Conservation (phyloP, 2,113 vertebrate genomes). For the Entelurus aequoreus region DNA sequence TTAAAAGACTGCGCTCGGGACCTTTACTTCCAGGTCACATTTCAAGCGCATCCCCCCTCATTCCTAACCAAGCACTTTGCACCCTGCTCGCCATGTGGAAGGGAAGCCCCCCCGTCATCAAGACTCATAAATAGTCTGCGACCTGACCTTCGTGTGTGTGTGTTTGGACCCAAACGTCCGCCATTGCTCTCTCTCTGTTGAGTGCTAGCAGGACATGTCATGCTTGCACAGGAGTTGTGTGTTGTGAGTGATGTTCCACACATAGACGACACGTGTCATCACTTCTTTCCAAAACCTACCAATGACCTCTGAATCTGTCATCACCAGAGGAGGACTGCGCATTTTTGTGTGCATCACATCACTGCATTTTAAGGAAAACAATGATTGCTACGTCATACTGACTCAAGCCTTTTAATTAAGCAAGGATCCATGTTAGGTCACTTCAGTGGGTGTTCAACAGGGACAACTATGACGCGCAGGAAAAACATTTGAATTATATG, state of each 20-base stretch:
- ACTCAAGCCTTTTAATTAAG: too few relatives aligned
- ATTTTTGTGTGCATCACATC: too few relatives aligned
- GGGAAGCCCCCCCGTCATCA: slow-evolving; percentile 59
- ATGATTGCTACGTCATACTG: too few relatives aligned
- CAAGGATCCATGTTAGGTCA: too few relatives aligned
- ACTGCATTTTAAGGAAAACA: too few relatives aligned
- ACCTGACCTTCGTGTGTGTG: slow-evolving; percentile 28
- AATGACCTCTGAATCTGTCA: slow-evolving; percentile 9
- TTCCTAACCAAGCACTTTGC: slow-evolving; percentile 16
- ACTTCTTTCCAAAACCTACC: slow-evolving; percentile 2
- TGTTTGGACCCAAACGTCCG: slow-evolving; percentile 4
- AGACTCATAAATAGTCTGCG: slow-evolving; percentile 45
- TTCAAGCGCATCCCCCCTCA: slow-evolving; percentile 17
- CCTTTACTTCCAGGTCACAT: slow-evolving; percentile 37
- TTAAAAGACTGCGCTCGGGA: slow-evolving; percentile 32
- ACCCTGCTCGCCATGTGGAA: slow-evolving; percentile 27
- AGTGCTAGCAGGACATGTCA: too few relatives aligned
- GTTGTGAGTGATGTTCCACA: slow-evolving; percentile 6
- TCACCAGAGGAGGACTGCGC: neutral
- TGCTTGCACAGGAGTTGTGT: slow-evolving; percentile 2
- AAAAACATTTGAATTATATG: too few relatives aligned
- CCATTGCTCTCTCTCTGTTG: too few relatives aligned
- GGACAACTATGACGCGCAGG: too few relatives aligned
- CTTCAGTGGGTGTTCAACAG: too few relatives aligned
- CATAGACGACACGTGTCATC: slow-evolving; percentile 20